phyloP scores from a whole-genome alignment of 1,140 invertebrate species.

The Trigoniulus corallinus region DNA sequence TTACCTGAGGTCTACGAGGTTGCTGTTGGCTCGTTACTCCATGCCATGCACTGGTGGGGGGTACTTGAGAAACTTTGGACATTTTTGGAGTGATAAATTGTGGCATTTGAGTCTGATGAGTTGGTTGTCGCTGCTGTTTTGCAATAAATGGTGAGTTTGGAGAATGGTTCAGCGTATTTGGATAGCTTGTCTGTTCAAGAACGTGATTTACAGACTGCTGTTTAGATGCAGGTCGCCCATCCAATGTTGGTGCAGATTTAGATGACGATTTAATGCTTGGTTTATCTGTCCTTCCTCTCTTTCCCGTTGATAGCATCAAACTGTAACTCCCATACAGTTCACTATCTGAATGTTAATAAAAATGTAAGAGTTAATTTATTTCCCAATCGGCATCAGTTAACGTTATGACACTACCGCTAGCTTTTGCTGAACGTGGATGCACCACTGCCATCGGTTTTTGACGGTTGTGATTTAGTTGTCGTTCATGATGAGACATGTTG shows the following conservation, averaged over 20 bases:
- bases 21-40: too few species aligned
- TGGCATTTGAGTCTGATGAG: neutral
- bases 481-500: conserved; percentile 12
- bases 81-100: too few species aligned
- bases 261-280: neutral
- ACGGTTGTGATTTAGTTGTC: neutral
- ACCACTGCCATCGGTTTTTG: neutral
- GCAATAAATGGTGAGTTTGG: conserved; percentile 9
- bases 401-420: neutral
- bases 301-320: neutral
- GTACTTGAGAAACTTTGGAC: too few species aligned
- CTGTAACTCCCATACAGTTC: neutral
- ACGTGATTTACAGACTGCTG: neutral
- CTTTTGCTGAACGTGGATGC: neutral
- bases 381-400: neutral
- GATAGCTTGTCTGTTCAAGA: neutral
- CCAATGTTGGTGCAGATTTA: neutral
- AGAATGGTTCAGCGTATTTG: conserved; percentile 7
- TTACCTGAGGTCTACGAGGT: too few species aligned
- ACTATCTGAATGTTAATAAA: neutral
- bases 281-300: neutral
- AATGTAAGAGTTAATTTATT: neutral
- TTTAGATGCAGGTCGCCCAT: neutral
- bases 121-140: neutral
- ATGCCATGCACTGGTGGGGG: too few species aligned